Evolutionary conservation across 2,888 invertebrate species (phyloP).

Genomic region (Scaptomyza parva): DNA sequence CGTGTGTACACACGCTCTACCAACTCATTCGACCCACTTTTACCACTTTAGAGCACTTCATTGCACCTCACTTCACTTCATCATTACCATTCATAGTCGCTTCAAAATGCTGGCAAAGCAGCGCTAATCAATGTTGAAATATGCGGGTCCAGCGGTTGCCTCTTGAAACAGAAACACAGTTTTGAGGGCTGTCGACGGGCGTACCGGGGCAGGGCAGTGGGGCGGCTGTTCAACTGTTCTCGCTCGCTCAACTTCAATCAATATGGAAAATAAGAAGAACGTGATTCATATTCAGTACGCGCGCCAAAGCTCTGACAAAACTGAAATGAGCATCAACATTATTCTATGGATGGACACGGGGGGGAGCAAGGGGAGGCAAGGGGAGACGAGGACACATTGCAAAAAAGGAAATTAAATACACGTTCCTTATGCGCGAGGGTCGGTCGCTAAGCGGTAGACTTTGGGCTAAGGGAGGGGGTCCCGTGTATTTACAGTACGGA

Average conservation of each 20-base stretch:
- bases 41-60: conserved; percentile 1
- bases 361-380: too few species aligned
- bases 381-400: conserved; percentile 4
- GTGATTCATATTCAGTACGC: conserved; percentile 74
- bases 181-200: too few species aligned
- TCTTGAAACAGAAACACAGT: neutral
- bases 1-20: too few species aligned
- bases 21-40: too few species aligned
- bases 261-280: conserved; percentile 67
- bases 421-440: conserved; percentile 36
- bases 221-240: neutral
- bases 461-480: neutral
- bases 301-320: conserved; percentile 51
- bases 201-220: too few species aligned
- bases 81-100: conserved; percentile 37
- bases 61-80: conserved; percentile 6
- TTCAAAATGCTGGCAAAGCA: conserved; percentile 31
- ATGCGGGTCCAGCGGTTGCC: conserved; percentile 28
- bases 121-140: conserved; percentile 57
- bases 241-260: conserved; percentile 56
- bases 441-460: neutral
- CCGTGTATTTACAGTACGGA: conserved; percentile 53
- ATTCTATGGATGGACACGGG: too few species aligned
- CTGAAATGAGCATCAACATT: conserved; percentile 64
- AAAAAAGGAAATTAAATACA: conserved; percentile 70